Conservation (phyloP, 2,888 invertebrate genomes). For the Tachystola acroxantha region DNA sequence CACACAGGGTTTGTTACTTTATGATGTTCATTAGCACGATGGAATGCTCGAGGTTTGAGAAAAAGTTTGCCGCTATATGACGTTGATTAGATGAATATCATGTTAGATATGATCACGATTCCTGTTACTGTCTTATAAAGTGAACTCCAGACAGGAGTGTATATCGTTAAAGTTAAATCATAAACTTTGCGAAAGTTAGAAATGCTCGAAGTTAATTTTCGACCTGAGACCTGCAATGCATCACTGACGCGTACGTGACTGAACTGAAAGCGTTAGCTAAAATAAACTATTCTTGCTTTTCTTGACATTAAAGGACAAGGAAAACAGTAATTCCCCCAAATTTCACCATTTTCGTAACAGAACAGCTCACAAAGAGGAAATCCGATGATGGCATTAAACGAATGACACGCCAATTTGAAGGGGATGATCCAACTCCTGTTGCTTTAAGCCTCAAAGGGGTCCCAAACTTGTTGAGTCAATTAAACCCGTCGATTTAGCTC, state of each 20-base stretch:
- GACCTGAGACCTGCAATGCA: conserved; percentile 51
- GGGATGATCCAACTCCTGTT: conserved; percentile 27
- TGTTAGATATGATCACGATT: too few relatives aligned
- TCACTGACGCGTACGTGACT: conserved; percentile 33
- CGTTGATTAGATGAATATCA: too few relatives aligned
- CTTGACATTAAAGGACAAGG: background rate
- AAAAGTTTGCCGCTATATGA: too few relatives aligned
- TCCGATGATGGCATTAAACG: conserved; percentile 9
- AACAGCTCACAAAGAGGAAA: conserved; percentile 8
- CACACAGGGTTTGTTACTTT: conserved; percentile 27
- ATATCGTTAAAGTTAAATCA: too few relatives aligned
- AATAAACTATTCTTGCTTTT: background rate
- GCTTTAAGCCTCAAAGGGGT: conserved; percentile 44
- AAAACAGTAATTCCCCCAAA: background rate
- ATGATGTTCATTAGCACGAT: conserved; percentile 47
- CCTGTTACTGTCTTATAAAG: too few relatives aligned
- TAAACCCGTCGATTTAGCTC: conserved; percentile 34
- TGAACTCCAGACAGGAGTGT: too few relatives aligned
- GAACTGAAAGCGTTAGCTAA: background rate
- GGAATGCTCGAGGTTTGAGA: conserved; percentile 17
- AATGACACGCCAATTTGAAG: conserved; percentile 13
- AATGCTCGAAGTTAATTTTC: conserved; percentile 43
- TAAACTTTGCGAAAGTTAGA: conserved; percentile 17
- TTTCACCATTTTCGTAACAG: background rate
- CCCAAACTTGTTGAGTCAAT: conserved; percentile 66